These are phyloP conservation scores for Trialeurodes vaporariorum DNA, from an alignment of 1,140 invertebrate species.

Conservation along the genomic window DNA sequence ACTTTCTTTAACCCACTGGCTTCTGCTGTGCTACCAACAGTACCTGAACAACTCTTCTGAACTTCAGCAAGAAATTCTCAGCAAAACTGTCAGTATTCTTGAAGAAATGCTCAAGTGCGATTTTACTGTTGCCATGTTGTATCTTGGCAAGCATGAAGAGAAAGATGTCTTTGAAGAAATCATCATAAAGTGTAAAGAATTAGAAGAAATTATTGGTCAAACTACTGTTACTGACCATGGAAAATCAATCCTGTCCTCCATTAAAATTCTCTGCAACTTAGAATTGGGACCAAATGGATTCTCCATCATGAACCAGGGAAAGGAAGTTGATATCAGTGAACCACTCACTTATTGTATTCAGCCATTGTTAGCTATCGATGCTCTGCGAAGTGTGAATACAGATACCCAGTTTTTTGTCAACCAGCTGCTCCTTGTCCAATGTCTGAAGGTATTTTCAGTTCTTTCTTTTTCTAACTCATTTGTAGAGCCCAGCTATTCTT, in stretches of 20 bases:
- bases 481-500: too few relatives aligned
- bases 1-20: conserved; percentile 63
- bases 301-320: conserved; percentile 38
- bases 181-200: not conserved
- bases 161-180: conserved; percentile 31
- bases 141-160: conserved; percentile 63
- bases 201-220: not conserved
- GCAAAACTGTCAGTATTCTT: conserved; percentile 54
- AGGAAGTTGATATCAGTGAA: conserved; percentile 42
- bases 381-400: conserved; percentile 57
- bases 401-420: conserved; percentile 64
- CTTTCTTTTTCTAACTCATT: too few relatives aligned
- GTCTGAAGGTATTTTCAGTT: conserved; percentile 50
- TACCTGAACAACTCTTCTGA: conserved; percentile 15
- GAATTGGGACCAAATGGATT: conserved; percentile 40
- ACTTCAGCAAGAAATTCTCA: conserved; percentile 41
- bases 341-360: conserved; percentile 58
- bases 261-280: conserved; percentile 46
- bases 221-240: not conserved
- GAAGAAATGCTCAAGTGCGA: conserved; percentile 57
- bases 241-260: conserved; percentile 24
- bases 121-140: conserved; percentile 69
- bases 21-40: conserved; percentile 56
- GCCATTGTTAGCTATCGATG: conserved; percentile 56
- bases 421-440: conserved; percentile 70